phyloP scores from a whole-genome alignment of 1,140 invertebrate genomes.

The Dermatophagoides farinae region DNA sequence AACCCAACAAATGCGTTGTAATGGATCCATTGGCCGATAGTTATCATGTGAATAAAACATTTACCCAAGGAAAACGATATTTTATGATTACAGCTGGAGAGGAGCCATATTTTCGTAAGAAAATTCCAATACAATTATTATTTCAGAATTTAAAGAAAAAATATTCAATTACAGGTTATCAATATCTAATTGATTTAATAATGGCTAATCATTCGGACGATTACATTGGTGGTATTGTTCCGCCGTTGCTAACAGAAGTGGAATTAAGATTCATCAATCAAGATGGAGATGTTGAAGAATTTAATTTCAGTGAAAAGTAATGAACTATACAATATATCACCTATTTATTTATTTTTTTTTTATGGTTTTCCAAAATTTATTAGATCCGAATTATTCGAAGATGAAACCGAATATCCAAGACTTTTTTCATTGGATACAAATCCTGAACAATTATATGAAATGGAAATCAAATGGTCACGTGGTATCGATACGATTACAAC shows the following conservation, averaged over 20 bases:
- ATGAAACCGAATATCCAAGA: too few relatives aligned
- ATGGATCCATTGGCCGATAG: conserved; percentile 10
- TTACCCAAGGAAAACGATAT: background rate
- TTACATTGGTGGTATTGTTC: background rate
- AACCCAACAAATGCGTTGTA: conserved; percentile 16
- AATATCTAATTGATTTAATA: background rate
- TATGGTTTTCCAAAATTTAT: too few relatives aligned
- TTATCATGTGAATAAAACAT: conserved; percentile 4
- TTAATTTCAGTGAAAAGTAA: background rate
- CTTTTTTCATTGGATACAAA: too few relatives aligned
- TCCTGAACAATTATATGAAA: too few relatives aligned
- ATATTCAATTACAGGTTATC: background rate
- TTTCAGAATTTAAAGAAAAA: background rate
- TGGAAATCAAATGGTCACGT: too few relatives aligned
- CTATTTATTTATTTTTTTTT: too few relatives aligned
- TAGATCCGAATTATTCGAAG: too few relatives aligned
- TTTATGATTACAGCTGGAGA: background rate
- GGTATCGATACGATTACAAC: too few relatives aligned
- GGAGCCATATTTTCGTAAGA: conserved; percentile 2
- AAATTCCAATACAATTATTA: background rate
- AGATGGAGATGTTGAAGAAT: background rate
- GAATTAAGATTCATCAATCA: background rate
- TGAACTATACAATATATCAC: too few relatives aligned
- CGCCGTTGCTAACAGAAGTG: background rate
- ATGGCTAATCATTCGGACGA: too few relatives aligned